phyloP scores from a whole-genome alignment of 1,140 invertebrate genomes.

The Halyomorpha halys region DNA sequence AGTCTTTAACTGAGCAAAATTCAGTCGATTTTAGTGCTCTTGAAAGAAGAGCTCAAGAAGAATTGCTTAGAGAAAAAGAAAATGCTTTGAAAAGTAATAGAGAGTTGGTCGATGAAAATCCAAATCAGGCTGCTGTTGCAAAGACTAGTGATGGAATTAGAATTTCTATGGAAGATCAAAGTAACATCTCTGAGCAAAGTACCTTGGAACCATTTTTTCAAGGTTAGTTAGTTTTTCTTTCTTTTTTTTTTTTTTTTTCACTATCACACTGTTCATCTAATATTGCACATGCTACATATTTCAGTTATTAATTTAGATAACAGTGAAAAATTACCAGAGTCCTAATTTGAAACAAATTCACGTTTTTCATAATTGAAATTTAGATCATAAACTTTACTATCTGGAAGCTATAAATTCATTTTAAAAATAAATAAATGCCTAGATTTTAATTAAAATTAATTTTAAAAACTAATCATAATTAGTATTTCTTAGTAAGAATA shows the following conservation, averaged over 20 bases:
- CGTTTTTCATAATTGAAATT: too few species aligned
- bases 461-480: too few species aligned
- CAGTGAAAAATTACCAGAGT: too few species aligned
- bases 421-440: too few species aligned
- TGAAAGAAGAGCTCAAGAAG: neutral
- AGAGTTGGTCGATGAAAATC: neutral
- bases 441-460: too few species aligned
- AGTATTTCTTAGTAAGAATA: too few species aligned
- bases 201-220: slow-evolving; percentile 1
- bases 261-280: neutral
- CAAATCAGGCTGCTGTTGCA: too few species aligned
- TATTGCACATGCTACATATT: too few species aligned
- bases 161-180: neutral
- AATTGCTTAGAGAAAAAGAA: slow-evolving; percentile 10
- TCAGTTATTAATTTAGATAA: too few species aligned
- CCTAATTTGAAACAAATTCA: too few species aligned
- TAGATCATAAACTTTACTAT: too few species aligned
- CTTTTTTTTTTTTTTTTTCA: neutral
- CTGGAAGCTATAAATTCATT: too few species aligned
- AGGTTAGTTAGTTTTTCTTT: neutral
- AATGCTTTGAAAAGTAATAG: neutral
- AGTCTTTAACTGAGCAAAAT: neutral
- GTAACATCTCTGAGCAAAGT: neutral
- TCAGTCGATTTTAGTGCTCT: slow-evolving; percentile 5
- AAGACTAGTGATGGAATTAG: neutral